Evolutionary conservation across 2,113 vertebrate genomes (phyloP).

Genomic region (Pelvicachromis taeniatus): DNA sequence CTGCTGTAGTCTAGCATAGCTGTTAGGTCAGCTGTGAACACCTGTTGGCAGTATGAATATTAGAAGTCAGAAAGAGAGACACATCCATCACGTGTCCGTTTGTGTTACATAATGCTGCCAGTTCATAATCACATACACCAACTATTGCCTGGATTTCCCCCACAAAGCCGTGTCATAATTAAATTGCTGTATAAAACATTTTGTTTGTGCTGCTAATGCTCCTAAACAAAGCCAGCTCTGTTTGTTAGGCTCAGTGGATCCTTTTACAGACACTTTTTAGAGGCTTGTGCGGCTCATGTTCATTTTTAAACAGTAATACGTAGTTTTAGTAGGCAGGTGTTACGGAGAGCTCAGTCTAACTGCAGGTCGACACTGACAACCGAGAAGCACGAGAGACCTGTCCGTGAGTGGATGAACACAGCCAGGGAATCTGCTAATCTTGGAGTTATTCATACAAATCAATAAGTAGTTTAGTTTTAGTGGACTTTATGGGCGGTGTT

Average conservation of each 20-base stretch:
- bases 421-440: neutral
- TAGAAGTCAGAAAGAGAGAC: fast-evolving
- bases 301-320: neutral
- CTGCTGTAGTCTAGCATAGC: neutral
- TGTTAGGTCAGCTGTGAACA: neutral
- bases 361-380: neutral
- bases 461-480: neutral
- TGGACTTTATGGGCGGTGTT: too few relatives aligned
- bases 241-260: neutral
- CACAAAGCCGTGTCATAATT: neutral
- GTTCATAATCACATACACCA: neutral
- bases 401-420: neutral
- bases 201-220: neutral
- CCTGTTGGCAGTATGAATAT: neutral
- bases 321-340: neutral
- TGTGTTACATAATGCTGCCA: neutral
- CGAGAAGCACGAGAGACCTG: neutral
- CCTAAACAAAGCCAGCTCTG: neutral
- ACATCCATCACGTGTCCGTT: neutral
- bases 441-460: neutral
- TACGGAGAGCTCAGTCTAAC: neutral
- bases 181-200: fast-evolving
- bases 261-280: neutral
- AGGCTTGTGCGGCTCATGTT: neutral
- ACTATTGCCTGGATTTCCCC: neutral